Evolutionary conservation across 2,888 invertebrate species (phyloP), one percentile per base, ranked within the genome.

Genomic region (Philopedon plagiatum): DNA sequence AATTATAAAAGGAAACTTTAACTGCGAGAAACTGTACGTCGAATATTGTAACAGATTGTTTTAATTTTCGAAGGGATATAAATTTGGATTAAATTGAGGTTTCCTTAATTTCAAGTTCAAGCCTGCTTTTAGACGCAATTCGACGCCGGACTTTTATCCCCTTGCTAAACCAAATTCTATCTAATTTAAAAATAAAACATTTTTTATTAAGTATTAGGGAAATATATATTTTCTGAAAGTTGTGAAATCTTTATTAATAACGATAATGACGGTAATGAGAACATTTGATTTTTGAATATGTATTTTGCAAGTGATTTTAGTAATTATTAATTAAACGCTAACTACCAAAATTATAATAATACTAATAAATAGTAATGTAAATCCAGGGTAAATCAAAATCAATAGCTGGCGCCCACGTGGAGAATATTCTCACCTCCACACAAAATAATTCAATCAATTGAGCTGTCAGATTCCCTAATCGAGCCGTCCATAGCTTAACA

Each of bases 41-140:
- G 75, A 78, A 77, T 78, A 78, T 75, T 76, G 77, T 78, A 78
- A 78, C 78, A 78, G 77, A 78, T 78, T 78, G 78, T 78, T 78
- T 77, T 77, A 78, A 78, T 77, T 78, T 77, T 77, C 71, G 75
- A 76, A 76, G 67, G 75, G 78, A 76, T 73, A 78, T 78, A 78
- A 78, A 78, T 78, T 75, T 54, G 71, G 75, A 75, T 77, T 76
- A 77, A 76, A 75, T 75, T 76, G 72, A 65, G 68, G 75, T 71
- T 76, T 76, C 67, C 67, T 67, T 72, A 68, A 73, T 71, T 71
- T 71, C 71, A 71, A 73, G 67, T 73, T 73, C 67, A 73, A 67
- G 60, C 62, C 57, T 41, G 60, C 37, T 66, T 62, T 58, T 39
- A 60, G 41, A 57, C 56, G 56, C 67, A 72, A 72, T 62, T 72